Conservation (phyloP, 1,140 invertebrate genomes). For the Drosophila orosa region DNA sequence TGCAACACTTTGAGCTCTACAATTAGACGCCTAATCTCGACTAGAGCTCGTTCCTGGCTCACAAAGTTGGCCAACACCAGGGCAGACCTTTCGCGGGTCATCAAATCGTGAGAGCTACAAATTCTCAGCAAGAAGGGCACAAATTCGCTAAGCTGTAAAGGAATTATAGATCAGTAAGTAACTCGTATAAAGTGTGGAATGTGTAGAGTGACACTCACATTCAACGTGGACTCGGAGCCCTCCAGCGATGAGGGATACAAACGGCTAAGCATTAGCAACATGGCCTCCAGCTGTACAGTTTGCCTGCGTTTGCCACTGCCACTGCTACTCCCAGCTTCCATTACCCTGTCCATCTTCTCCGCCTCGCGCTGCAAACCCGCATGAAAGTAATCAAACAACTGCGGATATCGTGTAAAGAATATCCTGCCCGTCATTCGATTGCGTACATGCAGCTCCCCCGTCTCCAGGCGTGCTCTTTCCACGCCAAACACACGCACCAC, state of each 20-base stretch:
- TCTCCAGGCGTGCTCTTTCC: conserved; percentile 88
- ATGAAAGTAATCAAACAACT: conserved; percentile 91
- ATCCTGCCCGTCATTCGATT: conserved; percentile 91
- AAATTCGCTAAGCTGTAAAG: conserved; percentile 86
- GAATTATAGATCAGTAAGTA: conserved; percentile 1
- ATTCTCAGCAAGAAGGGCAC: conserved; percentile 89
- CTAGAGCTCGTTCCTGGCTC: conserved; percentile 6
- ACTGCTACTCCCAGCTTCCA: accelerated
- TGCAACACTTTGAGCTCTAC: conserved; percentile 25
- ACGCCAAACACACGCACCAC: conserved; percentile 96
- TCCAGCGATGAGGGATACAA: conserved; percentile 91
- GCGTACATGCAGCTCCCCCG: conserved; percentile 89
- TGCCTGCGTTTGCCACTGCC: conserved; percentile 44
- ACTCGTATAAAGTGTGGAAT: no score
- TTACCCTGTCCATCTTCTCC: not conserved
- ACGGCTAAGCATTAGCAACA: conserved; percentile 91
- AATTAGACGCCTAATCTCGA: conserved; percentile 1
- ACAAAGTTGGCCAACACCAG: conserved; percentile 54
- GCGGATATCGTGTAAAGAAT: conserved; percentile 94
- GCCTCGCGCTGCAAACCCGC: conserved; percentile 72
- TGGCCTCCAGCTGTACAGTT: conserved; percentile 88
- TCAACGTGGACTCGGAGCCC: conserved; percentile 87
- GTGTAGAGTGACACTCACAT: no score
- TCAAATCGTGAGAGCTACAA: conserved; percentile 35
- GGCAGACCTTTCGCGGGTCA: conserved; percentile 45